Evolutionary conservation across 2,888 invertebrate species (phyloP), one percentile per base, ranked within the genome.

Genomic region (Parnassius glacialis): DNA sequence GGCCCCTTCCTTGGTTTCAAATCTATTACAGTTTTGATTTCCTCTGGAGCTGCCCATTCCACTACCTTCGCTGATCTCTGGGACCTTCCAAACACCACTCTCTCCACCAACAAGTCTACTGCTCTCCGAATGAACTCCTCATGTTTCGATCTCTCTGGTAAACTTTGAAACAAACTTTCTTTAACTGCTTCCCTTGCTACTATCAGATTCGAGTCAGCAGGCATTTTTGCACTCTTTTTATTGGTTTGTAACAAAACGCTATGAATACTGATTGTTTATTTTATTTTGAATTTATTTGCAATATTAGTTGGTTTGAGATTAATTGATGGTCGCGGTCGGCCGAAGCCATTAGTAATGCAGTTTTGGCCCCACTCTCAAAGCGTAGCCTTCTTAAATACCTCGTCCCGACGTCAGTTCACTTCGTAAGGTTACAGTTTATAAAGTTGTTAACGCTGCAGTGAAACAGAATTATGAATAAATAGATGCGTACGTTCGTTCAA

Each of bases 31-130:
- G 93, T 85, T 68, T 92, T 92, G 61, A 98, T 89, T 55, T 95
- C 94, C 42, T 94, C 93, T 0, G 98, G 98, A 52, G 94, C 93
- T 65, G 94, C 93, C 94, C 97, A 98, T 71, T 97, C 95, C 57
- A 97, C 93, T 5, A 98, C 97, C 79, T 95, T 95, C 58, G 93
- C 93, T 9, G 93, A 92, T 64, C 96, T 93, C 67, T 93, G 92
- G 0, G 95, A 94, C 57, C 95, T 95, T 74, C 95, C 93, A 73
- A 96, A 96, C 11, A 97, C 94, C 5, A 96, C 96, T 62, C 95
- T 92, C 66, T 95, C 94, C 51, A 97, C 88, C 68, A 97, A 86
- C 65, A 96, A 83, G 63, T 96, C 95, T 55, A 95, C 92, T 64
- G 94, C 94, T 66, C 94, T 92, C 57, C 94, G 90, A 51, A 97